Conservation (phyloP, 2,797 vertebrate species). For the Enteromius paludinosus region DNA sequence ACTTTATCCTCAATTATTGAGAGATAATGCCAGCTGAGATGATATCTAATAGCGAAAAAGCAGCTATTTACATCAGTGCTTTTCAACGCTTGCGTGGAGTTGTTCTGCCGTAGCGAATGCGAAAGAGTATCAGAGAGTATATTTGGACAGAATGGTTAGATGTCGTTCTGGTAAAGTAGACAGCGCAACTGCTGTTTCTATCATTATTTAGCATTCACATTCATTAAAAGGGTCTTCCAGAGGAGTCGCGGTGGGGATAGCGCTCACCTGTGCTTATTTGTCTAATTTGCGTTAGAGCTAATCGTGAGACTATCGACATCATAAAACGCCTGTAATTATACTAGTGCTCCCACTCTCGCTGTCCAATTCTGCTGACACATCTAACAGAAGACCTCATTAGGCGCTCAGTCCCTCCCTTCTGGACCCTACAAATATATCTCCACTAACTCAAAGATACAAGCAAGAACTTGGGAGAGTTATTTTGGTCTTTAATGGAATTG, state of each 20-base stretch:
- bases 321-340: slow-evolving; percentile 41
- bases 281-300: slow-evolving; percentile 14
- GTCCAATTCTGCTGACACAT: slow-evolving; percentile 63
- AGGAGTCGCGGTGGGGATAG: background rate
- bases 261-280: slow-evolving; percentile 9
- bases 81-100: background rate
- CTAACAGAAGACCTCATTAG: slow-evolving; percentile 66
- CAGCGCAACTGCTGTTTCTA: background rate
- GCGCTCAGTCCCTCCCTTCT: slow-evolving; percentile 35
- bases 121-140: background rate
- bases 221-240: slow-evolving; percentile 31
- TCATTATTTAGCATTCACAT: background rate
- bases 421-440: slow-evolving; percentile 57
- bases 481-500: slow-evolving; percentile 77
- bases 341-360: slow-evolving; percentile 46
- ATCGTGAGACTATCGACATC: slow-evolving; percentile 34
- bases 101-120: background rate
- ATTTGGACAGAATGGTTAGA: slow-evolving; percentile 13
- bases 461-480: slow-evolving; percentile 69
- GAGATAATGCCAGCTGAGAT: slow-evolving; percentile 66
- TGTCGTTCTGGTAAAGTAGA: slow-evolving; percentile 11
- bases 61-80: slow-evolving; percentile 22
- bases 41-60: slow-evolving; percentile 45
- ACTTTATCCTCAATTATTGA: slow-evolving; percentile 71
- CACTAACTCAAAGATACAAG: slow-evolving; percentile 63